A percentile compares a stretch with the other conserved stretches of the same genome.
Conservation (phyloP, 2,888 invertebrate species). For the Sthenelais limicola region DNA sequence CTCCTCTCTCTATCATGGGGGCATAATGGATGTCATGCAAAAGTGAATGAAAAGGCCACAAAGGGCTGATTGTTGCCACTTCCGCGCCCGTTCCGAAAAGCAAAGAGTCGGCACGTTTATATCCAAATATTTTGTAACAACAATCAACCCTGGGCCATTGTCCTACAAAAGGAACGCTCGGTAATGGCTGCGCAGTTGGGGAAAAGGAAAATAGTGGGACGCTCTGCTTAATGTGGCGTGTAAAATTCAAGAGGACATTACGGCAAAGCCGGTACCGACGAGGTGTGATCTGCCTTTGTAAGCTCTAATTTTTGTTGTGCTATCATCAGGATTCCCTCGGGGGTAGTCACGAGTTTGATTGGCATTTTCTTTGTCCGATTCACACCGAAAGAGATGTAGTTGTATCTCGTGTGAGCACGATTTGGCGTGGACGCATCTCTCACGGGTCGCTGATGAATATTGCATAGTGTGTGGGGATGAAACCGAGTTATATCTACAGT, state of each 20-base stretch:
- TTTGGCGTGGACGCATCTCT: too few species aligned
- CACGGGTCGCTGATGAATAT: too few species aligned
- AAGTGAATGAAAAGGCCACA: too few species aligned
- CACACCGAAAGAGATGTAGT: too few species aligned
- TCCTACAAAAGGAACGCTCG: not conserved
- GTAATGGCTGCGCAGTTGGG: too few species aligned
- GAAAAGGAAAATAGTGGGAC: too few species aligned
- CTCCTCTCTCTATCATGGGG: not conserved
- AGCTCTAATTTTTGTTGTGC: slow-evolving; percentile 34
- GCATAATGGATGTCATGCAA: slow-evolving; percentile 23
- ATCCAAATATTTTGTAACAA: slow-evolving; percentile 34
- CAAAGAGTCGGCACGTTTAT: slow-evolving; percentile 16
- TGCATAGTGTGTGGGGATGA: too few species aligned
- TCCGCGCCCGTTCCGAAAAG: not conserved
- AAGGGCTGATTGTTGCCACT: slow-evolving; percentile 10
- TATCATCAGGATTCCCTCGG: slow-evolving; percentile 3
- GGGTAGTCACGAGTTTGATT: slow-evolving; percentile 4
- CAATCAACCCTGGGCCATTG: not conserved
- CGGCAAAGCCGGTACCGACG: not conserved
- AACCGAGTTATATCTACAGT: too few species aligned
- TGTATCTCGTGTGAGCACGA: too few species aligned
- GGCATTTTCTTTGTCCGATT: not conserved
- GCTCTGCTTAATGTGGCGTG: slow-evolving; percentile 19
- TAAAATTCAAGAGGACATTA: too few species aligned
- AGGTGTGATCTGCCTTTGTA: not conserved